phyloP scores from a whole-genome alignment of 2,888 invertebrate genomes.

The Sphaerophoria taeniata region DNA sequence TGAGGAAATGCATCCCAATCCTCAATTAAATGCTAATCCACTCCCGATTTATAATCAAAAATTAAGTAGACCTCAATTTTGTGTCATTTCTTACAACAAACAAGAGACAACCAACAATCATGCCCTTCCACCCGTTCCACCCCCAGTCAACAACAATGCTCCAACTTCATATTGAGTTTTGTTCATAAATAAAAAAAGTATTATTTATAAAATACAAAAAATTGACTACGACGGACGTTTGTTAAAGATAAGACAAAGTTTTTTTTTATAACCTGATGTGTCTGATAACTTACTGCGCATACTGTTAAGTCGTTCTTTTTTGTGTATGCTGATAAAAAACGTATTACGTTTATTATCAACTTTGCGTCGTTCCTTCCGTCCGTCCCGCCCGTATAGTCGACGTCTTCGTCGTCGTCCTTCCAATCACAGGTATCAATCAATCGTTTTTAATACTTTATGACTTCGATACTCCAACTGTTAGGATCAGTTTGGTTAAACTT shows the following conservation, averaged over 20 bases:
- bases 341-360: slow-evolving; percentile 63
- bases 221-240: slow-evolving; percentile 6
- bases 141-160: slow-evolving; percentile 22
- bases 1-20: too few species aligned
- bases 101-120: slow-evolving; percentile 46
- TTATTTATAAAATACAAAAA: slow-evolving; percentile 41
- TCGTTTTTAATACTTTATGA: slow-evolving; percentile 74
- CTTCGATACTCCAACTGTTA: slow-evolving; percentile 69
- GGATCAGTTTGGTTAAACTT: slow-evolving; percentile 70
- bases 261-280: slow-evolving; percentile 28
- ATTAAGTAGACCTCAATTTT: slow-evolving; percentile 61
- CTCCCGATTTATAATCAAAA: slow-evolving; percentile 32
- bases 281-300: slow-evolving; percentile 65
- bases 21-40: slow-evolving; percentile 1
- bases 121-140: slow-evolving; percentile 39
- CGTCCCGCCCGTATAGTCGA: too few species aligned
- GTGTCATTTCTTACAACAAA: slow-evolving; percentile 53
- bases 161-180: slow-evolving; percentile 28
- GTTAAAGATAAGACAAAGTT: slow-evolving; percentile 50
- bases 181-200: slow-evolving; percentile 45
- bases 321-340: slow-evolving; percentile 54
- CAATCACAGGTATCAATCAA: slow-evolving; percentile 74
- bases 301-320: slow-evolving; percentile 35
- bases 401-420: slow-evolving; percentile 69
- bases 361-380: too few species aligned